Base-by-base conservation (phyloP, 2,888 invertebrate genomes). In the Lydus trimaculatus region DNA sequence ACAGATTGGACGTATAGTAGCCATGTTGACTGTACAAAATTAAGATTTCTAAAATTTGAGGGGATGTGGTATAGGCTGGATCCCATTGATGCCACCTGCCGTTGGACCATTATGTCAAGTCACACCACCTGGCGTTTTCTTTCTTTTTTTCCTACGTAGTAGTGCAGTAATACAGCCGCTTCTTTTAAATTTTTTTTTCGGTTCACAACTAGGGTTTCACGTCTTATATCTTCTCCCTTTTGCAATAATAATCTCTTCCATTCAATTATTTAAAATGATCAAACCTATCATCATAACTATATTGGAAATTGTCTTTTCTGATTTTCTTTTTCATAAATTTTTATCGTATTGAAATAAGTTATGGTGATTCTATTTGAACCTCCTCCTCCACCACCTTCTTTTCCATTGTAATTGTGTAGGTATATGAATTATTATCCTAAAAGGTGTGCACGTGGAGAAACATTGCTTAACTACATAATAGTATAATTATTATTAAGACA, bases 91-190 rank as follows among this genome's bases (percentile, higher is more conserved):
- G 39, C 69, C 69, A 69, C 69, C 69, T 69, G 69, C 69, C 58
- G 36, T 31, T 23, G 36, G 56, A 36, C 67, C 31, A 69, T 69
- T 69, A 60, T 69, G 69, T 63, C 63, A 61, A 69, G 63, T 69
- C 69, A 66, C 66, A 69, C 69, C 69, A 69, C 69, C 69, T 69
- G 69, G 69, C 69, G 65, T 69, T 69, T 58, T 36, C 48, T 39
- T 48, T 31, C 31, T 11, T 52, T 52, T 52, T 52, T 52, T 52
- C 2, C 3, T 20, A n/a, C n/a, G n/a, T n/a, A n/a, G n/a, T n/a
- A n/a, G n/a, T n/a, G n/a, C n/a, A n/a, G n/a, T 8, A 9, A 0
- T 17, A 13, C 52, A 4, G 25, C 6, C 25, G 52, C 25, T 25
- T 25, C 52, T 11, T 23, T 20, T 2, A 1, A 9, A 1, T 13